Base-by-base conservation (phyloP, 1,140 invertebrate species). In the Aethina tumida region DNA sequence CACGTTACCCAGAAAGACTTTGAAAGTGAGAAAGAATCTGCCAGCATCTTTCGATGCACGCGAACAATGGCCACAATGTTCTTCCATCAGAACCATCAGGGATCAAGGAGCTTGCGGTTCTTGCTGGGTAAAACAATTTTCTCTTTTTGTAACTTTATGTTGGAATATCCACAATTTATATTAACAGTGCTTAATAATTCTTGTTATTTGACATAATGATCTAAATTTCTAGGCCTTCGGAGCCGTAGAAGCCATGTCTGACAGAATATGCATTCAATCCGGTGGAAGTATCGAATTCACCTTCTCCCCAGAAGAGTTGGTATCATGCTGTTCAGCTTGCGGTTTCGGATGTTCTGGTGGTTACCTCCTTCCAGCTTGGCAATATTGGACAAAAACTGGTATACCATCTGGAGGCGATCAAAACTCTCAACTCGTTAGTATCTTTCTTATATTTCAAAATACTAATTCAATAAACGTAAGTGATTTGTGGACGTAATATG, bases 11-110 rank as follows among this genome's bases (percentile, higher is more conserved):
- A n/a, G n/a, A n/a, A n/a, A n/a, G n/a, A n/a, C n/a, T n/a, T n/a
- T n/a, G n/a, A n/a, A n/a, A n/a, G n/a, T n/a, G n/a, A n/a, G n/a
- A n/a, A n/a, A n/a, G n/a, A n/a, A n/a, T n/a, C 51, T 88, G 5
- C 88, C 88, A 0, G 74, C 78, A 14, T 67, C 73, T 39, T 93
- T 93, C 61, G 87, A 93, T 62, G 63, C 86, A 0, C 65, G 87
- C 25, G 62, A 68, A 31, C 63, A 84, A 34, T 93, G 89, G 89
- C 75, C 85, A 0, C 59, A 86, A 42, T 95, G 90, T 52, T 77
- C 81, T 1, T 84, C 85, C 0, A 74, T 87, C 39, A 65, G 66
- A 26, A 79, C 84, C 59, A 74, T 87, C 15, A 62, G 83, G 36
- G 82, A 88, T 66, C 84, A 87, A 62, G 79, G 73, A 46, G 59